Evolutionary conservation across 1,140 invertebrate genomes (phyloP), one percentile per base, ranked within the genome.

Genomic region (Grapholita molesta): DNA sequence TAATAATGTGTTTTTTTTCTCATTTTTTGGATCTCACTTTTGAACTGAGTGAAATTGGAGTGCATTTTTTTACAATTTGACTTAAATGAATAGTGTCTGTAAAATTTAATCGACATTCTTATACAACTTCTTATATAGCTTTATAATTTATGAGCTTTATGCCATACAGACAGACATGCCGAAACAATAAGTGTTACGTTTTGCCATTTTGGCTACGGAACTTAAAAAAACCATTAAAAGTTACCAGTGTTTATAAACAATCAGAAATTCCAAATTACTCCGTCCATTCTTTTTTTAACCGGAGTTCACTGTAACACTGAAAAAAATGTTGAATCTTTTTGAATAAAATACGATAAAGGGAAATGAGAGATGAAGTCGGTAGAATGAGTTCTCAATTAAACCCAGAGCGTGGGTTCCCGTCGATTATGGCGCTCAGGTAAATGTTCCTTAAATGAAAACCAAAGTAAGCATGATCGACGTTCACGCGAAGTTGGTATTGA

Each of bases 371-470:
- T 71, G 73, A 75, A 73, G 68, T 70, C 55, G 33, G 52, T 53
- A 70, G 69, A 71, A 73, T 72, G 72, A 77, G 77, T 73, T 76
- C 67, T 72, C 80, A 83, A 84, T 83, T 85, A 86, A 83, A 71
- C 81, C n/a, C 15, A 21, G 18, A 48, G 15, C 42, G 18, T 48
- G 42, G 18, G 9, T 48, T 48, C 35, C 35, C 35, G n/a, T 38
- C 15, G 5, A 15, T 15, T 6, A 38, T n/a, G 35, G 3, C n/a
- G 35, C 8, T 12, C 12, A 38, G 35, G 35, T 38, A n/a, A 38
- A n/a, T 12, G 11, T 5, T 38, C 6, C 3, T 38, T 3, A n/a
- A n/a, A 38, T 0, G 21, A 48, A 6, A 48, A 48, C 42, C 42
- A 48, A 8, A 7, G 18, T 21, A 18, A 21, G 42, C 8, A 4